Conservation (phyloP, 30 jellyfish, hydroid and myxozoan species). For the Hydractinia symbiolongicarpus region DNA sequence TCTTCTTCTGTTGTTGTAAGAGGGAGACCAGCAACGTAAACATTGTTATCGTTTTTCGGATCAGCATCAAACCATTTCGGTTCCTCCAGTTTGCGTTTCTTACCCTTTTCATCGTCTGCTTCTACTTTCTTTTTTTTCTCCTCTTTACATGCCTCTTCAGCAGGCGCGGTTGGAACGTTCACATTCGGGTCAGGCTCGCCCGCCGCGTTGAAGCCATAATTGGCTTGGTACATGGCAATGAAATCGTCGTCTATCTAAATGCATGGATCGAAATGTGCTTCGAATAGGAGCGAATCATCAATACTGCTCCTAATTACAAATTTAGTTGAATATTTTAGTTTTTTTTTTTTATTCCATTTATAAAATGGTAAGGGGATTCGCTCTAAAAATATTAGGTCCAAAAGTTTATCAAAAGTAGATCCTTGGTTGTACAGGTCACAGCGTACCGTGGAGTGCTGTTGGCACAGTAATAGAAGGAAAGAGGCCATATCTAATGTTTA, state of each 20-base stretch:
- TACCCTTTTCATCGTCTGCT: constrained; percentile 1
- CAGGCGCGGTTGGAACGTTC: constrained; percentile 26
- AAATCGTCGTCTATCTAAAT: constrained; percentile 87
- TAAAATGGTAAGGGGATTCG: too few species aligned
- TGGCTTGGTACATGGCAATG: constrained; percentile 91
- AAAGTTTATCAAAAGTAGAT: too few species aligned
- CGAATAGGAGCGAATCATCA: not conserved
- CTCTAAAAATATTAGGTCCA: too few species aligned
- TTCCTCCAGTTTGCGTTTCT: constrained; percentile 40
- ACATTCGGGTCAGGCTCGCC: constrained; percentile 71
- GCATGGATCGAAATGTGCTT: not conserved
- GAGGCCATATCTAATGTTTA: too few species aligned
- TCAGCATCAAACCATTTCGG: constrained; percentile 91
- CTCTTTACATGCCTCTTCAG: constrained; percentile 28
- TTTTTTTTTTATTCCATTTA: too few species aligned
- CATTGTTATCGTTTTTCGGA: constrained; percentile 79
- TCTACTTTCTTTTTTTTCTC: constrained; percentile 10
- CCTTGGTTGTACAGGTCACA: too few species aligned
- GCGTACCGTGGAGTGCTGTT: too few species aligned
- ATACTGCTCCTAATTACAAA: not conserved
- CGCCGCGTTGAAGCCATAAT: constrained; percentile 76
- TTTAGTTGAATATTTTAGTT: too few species aligned
- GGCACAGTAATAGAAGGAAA: too few species aligned
- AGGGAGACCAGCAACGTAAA: constrained; percentile 97
- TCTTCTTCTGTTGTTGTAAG: constrained; percentile 71